These are phyloP conservation scores for Fistularia tabacaria DNA, from an alignment of 2,797 vertebrate species.

Conservation along the genomic window DNA sequence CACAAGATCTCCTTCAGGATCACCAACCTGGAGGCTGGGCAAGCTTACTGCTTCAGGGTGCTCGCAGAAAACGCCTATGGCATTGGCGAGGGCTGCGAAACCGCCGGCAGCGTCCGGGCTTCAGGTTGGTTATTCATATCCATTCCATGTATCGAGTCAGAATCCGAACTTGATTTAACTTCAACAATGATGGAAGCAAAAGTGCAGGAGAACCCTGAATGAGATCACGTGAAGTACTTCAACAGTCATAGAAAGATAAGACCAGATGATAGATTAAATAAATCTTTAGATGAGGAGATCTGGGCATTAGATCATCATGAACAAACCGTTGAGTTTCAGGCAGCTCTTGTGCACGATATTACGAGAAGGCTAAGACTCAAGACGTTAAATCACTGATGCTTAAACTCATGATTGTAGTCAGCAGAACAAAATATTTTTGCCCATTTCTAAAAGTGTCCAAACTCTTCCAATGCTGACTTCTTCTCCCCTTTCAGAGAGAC, in stretches of 20 bases:
- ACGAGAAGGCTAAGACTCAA: background rate
- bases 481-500: slow-evolving; percentile 81
- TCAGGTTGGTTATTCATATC: slow-evolving; percentile 75
- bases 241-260: too few relatives aligned
- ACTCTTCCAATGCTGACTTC: background rate
- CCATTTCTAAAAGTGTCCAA: too few relatives aligned
- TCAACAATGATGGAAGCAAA: too few relatives aligned
- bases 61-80: slow-evolving; percentile 96
- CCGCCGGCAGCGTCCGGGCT: slow-evolving; percentile 88
- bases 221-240: too few relatives aligned
- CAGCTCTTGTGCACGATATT: too few relatives aligned
- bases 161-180: too few relatives aligned
- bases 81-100: slow-evolving; percentile 95
- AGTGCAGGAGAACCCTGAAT: too few relatives aligned
- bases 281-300: too few relatives aligned
- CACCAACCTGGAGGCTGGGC: slow-evolving; percentile 88
- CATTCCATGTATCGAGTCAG: too few relatives aligned
- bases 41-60: slow-evolving; percentile 95
- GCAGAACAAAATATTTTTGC: background rate
- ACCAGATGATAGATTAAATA: too few relatives aligned
- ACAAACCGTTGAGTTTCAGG: too few relatives aligned
- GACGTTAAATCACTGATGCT: background rate
- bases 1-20: slow-evolving; percentile 89
- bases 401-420: background rate
- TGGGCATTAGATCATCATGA: too few relatives aligned